Conservation (phyloP, 2,113 vertebrate genomes). For the Hippoglossus stenolepis region DNA sequence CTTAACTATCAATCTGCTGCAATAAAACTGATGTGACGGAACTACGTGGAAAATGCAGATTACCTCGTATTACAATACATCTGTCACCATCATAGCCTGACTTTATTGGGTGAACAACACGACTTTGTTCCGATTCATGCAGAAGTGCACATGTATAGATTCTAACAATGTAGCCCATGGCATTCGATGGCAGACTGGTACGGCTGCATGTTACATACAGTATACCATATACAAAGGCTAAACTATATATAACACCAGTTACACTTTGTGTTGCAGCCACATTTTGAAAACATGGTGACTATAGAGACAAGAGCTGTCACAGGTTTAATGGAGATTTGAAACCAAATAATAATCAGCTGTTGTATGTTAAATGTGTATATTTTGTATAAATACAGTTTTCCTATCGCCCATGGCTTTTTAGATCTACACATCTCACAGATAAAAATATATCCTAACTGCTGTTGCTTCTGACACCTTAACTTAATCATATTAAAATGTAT, state of each 20-base stretch:
- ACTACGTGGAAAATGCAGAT: slow-evolving; percentile 13
- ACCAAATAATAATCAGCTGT: not conserved
- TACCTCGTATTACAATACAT: not conserved
- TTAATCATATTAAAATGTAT: not conserved
- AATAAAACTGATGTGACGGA: slow-evolving; percentile 18
- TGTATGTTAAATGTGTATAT: not conserved
- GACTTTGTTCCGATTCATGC: slow-evolving; percentile 13
- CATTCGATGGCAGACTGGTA: not conserved
- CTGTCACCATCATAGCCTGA: slow-evolving; percentile 5
- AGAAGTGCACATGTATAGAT: slow-evolving; percentile 22
- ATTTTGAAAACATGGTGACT: not conserved
- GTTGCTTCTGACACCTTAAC: not conserved
- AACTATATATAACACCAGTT: not conserved
- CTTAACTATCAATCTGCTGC: not conserved
- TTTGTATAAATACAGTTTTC: no score
- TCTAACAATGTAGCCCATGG: not conserved
- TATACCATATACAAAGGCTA: not conserved
- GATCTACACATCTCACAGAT: no score
- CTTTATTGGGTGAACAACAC: not conserved
- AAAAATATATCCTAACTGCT: not conserved
- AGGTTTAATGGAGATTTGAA: not conserved
- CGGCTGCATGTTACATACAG: not conserved
- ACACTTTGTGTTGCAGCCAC: not conserved
- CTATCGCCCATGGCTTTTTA: no score
- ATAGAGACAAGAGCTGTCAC: not conserved